Conservation (phyloP, 1,140 invertebrate species). For the Hyphantria cunea region DNA sequence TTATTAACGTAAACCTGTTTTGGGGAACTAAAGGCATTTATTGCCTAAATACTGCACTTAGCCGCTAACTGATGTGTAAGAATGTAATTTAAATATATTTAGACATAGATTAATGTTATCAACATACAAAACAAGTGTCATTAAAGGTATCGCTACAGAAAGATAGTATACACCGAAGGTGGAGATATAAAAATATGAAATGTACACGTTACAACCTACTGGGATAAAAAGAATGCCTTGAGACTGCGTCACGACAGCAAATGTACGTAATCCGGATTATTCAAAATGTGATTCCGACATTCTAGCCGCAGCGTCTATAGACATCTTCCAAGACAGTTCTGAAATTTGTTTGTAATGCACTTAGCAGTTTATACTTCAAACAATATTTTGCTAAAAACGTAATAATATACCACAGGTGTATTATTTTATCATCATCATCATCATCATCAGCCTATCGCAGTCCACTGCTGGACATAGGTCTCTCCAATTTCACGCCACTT, state of each 20-base stretch:
- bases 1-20: slow-evolving; percentile 6
- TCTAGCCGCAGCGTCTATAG: slow-evolving; percentile 8
- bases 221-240: slow-evolving; percentile 5
- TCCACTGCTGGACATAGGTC: too few species aligned
- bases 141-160: too few species aligned
- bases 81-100: too few species aligned
- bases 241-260: not conserved
- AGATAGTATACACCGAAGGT: not conserved
- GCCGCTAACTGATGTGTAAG: too few species aligned
- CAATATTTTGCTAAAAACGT: too few species aligned
- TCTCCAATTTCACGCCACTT: too few species aligned
- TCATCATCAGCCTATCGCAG: too few species aligned
- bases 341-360: slow-evolving; percentile 5
- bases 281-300: slow-evolving; percentile 1
- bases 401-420: too few species aligned
- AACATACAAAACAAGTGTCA: too few species aligned
- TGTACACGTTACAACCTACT: slow-evolving; percentile 22
- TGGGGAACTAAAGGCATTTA: not conserved
- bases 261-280: slow-evolving; percentile 3
- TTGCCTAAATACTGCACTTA: too few species aligned
- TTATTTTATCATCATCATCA: too few species aligned
- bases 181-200: slow-evolving; percentile 24
- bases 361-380: not conserved
- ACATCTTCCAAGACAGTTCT: not conserved
- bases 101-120: too few species aligned